Evolutionary conservation across 2,113 vertebrate genomes (phyloP), one percentile per base, ranked within the genome.

Genomic region (Zingel zingel): DNA sequence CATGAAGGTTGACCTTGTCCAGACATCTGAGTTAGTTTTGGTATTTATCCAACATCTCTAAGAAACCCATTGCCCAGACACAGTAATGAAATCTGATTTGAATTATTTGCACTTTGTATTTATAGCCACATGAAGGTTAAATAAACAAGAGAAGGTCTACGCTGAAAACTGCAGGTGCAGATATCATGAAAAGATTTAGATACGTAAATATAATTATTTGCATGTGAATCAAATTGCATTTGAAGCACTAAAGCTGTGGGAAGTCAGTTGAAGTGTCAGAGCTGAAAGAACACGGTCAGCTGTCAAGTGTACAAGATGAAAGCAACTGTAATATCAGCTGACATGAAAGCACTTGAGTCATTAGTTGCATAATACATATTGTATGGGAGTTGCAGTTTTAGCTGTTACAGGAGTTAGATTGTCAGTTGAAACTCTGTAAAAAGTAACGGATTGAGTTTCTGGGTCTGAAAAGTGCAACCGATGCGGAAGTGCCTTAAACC

Each of bases 31-130:
- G 11, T 30, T 51, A 14, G 51, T 36, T 56, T 47, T 45, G 58
- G 45, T 21, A 57, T 25, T 50, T 4, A 43, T 48, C n/a, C 47
- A 79, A 45, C 21, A 11, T 36, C 53, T 53, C 18, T 7, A 7
- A 53, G 27, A 68, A 36, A 70, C 13, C 3, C 27, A 69, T 27
- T 27, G 13, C 67, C 50, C 67, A 70, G 67, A 70, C 12, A 39
- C 33, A 57, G 53, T 45, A 9, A 18, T 36, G 30, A 69, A 67
- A 12, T 50, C 23, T 69, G 67, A 36, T 4, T 14, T 19, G 6
- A 56, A 25, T 43, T 6, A 56, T 25, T 51, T 43, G 45, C 14
- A 68, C 43, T 39, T 67, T 75, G 16, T 19, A 2, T 74, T 74
- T 21, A 48, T 2, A 57, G 53, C 62, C 9, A 23, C 39, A n/a